Base-by-base conservation (phyloP, 1,140 invertebrate species). In the Lordiphosa stackelbergi region DNA sequence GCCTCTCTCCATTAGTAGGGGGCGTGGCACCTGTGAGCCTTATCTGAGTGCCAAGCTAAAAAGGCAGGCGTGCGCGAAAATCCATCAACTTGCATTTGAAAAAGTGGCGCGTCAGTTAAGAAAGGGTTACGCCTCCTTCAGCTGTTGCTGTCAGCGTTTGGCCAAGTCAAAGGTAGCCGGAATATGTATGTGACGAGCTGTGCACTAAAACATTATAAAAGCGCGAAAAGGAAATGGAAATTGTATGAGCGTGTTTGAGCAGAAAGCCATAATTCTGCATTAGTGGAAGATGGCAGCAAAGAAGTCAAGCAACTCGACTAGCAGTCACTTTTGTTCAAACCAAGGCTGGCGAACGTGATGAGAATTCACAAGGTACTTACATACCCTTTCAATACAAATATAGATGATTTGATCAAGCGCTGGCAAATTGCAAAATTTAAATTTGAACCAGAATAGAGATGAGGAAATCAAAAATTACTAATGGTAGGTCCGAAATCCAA, bases 251-350 rank as follows among this genome's bases (percentile, higher is more conserved):
- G 69, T 69, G 72, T 81, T 77, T 58, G 42, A 65, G 61, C 72
- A 61, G 68, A 72, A 73, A 70, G 52, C 77, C 72, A 83, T 81
- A 72, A 81, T 83, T 81, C 70, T 77, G 61, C 77, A 81, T 83
- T 83, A 77, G 72, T 72, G 55, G 35, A 61, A 61, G 54, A 35
- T 13, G 13, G 46, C 35, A 48, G 9, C 34, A 28, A 31, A 24
- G 28, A n/a, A 36, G 40, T 5, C 52, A 16, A 56, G 16, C 22
- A 40, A 12, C 19, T 22, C 10, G 16, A 43, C 40, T 9, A 47
- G 4, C n/a, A 47, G 13, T 49, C 36, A 66, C 34, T 68, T 41
- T 31, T 45, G 49, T 24, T 68, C 64, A 69, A 37, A 47, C 56
- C 62, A 69, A 70, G 62, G 70, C 68, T 40, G 49, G 62, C 36